A percentile compares a stretch with the other conserved stretches of the same genome.
Evolutionary conservation across 2,888 invertebrate genomes (phyloP).

Genomic region (Eucriotettix oculatus): DNA sequence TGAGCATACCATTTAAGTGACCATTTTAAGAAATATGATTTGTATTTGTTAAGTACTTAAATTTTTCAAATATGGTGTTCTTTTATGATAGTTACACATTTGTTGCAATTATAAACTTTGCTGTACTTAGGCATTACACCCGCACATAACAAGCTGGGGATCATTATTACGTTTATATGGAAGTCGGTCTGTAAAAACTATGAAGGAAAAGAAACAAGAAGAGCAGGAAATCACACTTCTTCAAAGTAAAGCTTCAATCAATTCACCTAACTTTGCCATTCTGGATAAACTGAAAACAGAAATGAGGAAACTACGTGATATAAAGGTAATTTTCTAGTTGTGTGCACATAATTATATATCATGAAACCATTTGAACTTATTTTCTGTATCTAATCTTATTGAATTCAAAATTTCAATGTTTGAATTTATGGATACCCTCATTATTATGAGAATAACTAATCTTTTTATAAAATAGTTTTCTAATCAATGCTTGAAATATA

Average conservation of each 20-base stretch:
- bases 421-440: too few species aligned
- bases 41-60: too few species aligned
- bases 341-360: too few species aligned
- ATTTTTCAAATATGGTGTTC: too few species aligned
- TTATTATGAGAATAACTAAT: too few species aligned
- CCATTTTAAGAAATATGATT: too few species aligned
- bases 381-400: too few species aligned
- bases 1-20: too few species aligned
- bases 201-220: conserved; percentile 81
- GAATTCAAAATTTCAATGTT: not conserved
- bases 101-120: conserved; percentile 1
- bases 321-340: conserved; percentile 20
- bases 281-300: conserved; percentile 68
- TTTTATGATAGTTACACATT: not conserved
- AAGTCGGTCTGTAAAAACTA: conserved; percentile 74
- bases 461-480: too few species aligned
- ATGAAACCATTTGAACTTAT: too few species aligned
- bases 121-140: conserved; percentile 60
- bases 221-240: conserved; percentile 83
- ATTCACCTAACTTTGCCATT: conserved; percentile 84
- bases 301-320: conserved; percentile 57
- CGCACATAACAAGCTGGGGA: conserved; percentile 89
- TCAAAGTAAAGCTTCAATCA: conserved; percentile 74
- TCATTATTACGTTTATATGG: conserved; percentile 85
- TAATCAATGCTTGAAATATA: too few species aligned